A percentile compares a stretch with the other conserved stretches of the same genome.
These are phyloP conservation scores for Siniperca chuatsi DNA, from an alignment of 2,113 vertebrate genomes.

Conservation along the genomic window DNA sequence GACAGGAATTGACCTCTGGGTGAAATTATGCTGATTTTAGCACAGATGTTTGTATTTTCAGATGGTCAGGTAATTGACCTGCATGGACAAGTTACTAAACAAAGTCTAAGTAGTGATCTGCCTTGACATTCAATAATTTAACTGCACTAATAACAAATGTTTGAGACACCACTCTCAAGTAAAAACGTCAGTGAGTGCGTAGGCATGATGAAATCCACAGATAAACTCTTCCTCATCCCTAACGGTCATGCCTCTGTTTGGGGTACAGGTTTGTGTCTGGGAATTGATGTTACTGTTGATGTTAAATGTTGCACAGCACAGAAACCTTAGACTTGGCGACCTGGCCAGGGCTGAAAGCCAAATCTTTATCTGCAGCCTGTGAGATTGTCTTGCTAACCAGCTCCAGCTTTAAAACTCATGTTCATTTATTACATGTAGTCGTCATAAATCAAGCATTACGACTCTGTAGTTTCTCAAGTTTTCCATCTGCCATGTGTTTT, in stretches of 20 bases:
- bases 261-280: conserved; percentile 49
- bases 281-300: conserved; percentile 65
- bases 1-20: conserved; percentile 25
- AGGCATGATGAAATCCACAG: conserved; percentile 39
- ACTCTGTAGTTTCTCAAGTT: conserved; percentile 60
- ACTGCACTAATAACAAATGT: conserved; percentile 11
- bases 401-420: conserved; percentile 71
- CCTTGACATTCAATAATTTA: conserved; percentile 34
- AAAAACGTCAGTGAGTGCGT: conserved; percentile 13
- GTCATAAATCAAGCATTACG: conserved; percentile 68
- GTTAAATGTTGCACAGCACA: conserved; percentile 63
- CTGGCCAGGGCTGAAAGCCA: conserved; percentile 46
- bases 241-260: conserved; percentile 41
- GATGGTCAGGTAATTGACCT: conserved; percentile 7
- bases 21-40: conserved; percentile 36
- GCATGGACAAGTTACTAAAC: not conserved
- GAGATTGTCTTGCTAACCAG: conserved; percentile 73
- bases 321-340: conserved; percentile 73
- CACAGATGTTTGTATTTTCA: not conserved
- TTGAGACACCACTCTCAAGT: conserved; percentile 2
- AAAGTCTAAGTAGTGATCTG: conserved; percentile 9
- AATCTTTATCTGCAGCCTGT: conserved; percentile 69
- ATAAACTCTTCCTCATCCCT: conserved; percentile 35
- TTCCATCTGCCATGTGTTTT: conserved; percentile 71
- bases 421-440: conserved; percentile 75